These are phyloP conservation scores for Ryuthela nishihirai DNA, from an alignment of 2,888 invertebrate genomes.

Conservation along the genomic window DNA sequence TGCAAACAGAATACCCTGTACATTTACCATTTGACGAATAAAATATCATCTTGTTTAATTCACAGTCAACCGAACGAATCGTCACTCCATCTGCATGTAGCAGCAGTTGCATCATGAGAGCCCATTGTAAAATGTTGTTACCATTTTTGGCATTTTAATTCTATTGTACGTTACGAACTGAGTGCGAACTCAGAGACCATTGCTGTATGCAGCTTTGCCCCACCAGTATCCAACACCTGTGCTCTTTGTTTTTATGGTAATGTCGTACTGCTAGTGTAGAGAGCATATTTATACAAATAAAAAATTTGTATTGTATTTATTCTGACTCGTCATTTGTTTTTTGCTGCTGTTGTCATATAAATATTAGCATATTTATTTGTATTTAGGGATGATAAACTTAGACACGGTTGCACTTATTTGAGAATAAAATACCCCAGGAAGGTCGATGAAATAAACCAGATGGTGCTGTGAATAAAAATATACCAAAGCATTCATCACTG, in stretches of 20 bases:
- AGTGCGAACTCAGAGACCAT: slow-evolving; percentile 14
- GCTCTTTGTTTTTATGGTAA: slow-evolving; percentile 34
- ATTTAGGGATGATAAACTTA: too few relatives aligned
- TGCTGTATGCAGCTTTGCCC: slow-evolving; percentile 35
- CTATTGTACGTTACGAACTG: slow-evolving; percentile 28
- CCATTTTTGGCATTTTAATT: slow-evolving; percentile 34
- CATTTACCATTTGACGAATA: too few relatives aligned
- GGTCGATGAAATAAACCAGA: too few relatives aligned
- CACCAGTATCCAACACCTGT: slow-evolving; percentile 23
- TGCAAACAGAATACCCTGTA: too few relatives aligned
- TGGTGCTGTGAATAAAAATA: too few relatives aligned
- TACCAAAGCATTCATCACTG: too few relatives aligned
- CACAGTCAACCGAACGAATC: too few relatives aligned
- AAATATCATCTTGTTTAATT: too few relatives aligned
- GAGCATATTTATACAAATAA: slow-evolving; percentile 38
- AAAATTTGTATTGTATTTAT: slow-evolving; percentile 27
- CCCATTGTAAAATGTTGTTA: slow-evolving; percentile 32
- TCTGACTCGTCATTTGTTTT: not conserved
- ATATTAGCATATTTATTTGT: too few relatives aligned
- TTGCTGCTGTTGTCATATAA: too few relatives aligned
- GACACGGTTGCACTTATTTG: too few relatives aligned
- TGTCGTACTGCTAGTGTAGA: slow-evolving; percentile 30
- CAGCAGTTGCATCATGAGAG: not conserved
- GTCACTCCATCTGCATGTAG: slow-evolving; percentile 5
- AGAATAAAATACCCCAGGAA: too few relatives aligned